Percentiles rank a stretch among this genome's conserved stretches.
These are phyloP conservation scores for Chaetogeoica ovagalla DNA, from an alignment of 2,888 invertebrate species.

Conservation along the genomic window DNA sequence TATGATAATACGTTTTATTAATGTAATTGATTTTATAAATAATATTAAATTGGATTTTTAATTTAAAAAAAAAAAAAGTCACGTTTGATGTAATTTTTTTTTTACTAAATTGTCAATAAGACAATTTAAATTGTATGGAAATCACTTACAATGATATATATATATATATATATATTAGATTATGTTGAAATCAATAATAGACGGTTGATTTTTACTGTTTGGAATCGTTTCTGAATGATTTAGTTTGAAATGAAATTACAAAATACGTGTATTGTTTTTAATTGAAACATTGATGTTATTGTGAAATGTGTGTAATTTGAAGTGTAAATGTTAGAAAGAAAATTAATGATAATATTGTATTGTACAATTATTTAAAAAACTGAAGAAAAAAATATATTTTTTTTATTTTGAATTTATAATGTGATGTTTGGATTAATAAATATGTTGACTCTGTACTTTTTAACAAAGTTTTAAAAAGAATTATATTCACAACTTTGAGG, in stretches of 20 bases:
- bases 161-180: constrained; percentile 26
- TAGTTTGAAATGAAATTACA: neutral
- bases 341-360: neutral
- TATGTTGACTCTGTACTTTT: constrained; percentile 6
- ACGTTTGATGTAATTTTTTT: constrained; percentile 8
- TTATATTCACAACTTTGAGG: neutral
- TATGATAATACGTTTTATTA: neutral
- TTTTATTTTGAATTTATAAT: constrained; percentile 18
- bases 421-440: neutral
- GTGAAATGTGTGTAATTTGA: constrained; percentile 8
- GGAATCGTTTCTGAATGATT: neutral
- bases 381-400: constrained; percentile 9
- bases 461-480: neutral
- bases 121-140: neutral
- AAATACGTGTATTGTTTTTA: neutral
- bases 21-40: constrained; percentile 5
- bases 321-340: neutral
- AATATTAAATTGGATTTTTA: neutral
- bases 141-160: neutral
- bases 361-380: constrained; percentile 5
- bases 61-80: neutral
- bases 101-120: neutral
- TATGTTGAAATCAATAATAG: neutral
- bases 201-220: neutral
- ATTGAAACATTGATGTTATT: too few relatives aligned